phyloP scores from a whole-genome alignment of 2,113 vertebrate genomes.

The Anser brachyrhynchus region DNA sequence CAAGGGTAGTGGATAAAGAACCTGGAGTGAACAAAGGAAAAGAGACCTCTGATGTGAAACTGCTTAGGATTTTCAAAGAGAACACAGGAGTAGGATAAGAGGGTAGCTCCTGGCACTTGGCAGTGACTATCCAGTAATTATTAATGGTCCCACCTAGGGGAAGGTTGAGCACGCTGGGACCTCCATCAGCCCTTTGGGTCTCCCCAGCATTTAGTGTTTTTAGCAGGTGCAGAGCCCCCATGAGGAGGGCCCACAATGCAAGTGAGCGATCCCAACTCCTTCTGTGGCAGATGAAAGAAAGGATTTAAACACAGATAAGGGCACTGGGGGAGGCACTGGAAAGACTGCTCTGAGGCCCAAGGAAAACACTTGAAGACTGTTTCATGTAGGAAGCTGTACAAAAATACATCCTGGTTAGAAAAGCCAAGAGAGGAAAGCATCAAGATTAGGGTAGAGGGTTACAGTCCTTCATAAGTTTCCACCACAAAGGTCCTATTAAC shows the following conservation, averaged over 20 bases:
- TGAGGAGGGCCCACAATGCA: neutral
- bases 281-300: neutral
- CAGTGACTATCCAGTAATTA: neutral
- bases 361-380: neutral
- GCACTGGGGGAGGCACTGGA: neutral
- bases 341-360: neutral
- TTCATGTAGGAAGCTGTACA: neutral
- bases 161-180: neutral
- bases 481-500: neutral
- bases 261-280: neutral
- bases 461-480: accelerated
- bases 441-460: neutral
- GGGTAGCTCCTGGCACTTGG: neutral
- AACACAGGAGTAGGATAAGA: neutral
- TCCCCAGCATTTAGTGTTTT: accelerated
- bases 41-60: neutral
- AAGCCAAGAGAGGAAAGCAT: neutral
- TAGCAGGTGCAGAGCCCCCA: neutral
- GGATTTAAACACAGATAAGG: neutral
- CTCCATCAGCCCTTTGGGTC: neutral
- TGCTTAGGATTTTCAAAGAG: neutral
- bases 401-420: neutral
- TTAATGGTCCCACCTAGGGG: neutral
- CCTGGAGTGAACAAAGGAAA: neutral
- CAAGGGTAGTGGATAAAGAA: neutral